Percentiles rank a stretch among this genome's conserved stretches.
phyloP scores from a whole-genome alignment of 2,888 invertebrate genomes.

The Archaeoteleia sp. region DNA sequence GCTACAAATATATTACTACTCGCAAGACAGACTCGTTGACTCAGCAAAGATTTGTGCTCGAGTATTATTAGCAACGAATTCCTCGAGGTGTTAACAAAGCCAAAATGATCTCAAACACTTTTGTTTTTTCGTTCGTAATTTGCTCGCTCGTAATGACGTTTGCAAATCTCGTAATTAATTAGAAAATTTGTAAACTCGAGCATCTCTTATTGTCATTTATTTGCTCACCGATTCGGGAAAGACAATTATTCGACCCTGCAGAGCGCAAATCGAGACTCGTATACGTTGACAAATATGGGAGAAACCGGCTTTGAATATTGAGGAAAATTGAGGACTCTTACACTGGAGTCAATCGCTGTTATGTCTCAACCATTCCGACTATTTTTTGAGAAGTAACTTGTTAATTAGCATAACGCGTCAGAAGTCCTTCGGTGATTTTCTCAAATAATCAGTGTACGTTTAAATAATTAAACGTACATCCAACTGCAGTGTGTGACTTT shows the following conservation, averaged over 20 bases:
- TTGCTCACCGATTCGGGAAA: slow-evolving; percentile 29
- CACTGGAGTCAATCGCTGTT: no score
- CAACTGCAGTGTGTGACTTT: no score
- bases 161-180: slow-evolving; percentile 45
- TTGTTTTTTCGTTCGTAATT: slow-evolving; percentile 38
- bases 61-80: slow-evolving; percentile 13
- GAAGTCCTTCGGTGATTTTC: no score
- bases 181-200: no score
- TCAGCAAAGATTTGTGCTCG: slow-evolving; percentile 19
- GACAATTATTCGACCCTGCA: no score
- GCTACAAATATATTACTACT: slow-evolving; percentile 38
- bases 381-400: no score
- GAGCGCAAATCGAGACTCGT: no score
- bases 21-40: slow-evolving; percentile 32
- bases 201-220: slow-evolving; percentile 34
- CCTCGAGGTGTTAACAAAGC: no score
- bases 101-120: no score
- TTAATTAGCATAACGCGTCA: no score
- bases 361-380: neutral
- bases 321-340: slow-evolving; percentile 41
- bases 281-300: slow-evolving; percentile 20
- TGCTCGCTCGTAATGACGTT: slow-evolving; percentile 33
- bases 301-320: slow-evolving; percentile 41
- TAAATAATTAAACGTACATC: no score
- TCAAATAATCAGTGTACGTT: no score